phyloP scores from a whole-genome alignment of 2,888 invertebrate genomes.

The Fabriciana adippe region DNA sequence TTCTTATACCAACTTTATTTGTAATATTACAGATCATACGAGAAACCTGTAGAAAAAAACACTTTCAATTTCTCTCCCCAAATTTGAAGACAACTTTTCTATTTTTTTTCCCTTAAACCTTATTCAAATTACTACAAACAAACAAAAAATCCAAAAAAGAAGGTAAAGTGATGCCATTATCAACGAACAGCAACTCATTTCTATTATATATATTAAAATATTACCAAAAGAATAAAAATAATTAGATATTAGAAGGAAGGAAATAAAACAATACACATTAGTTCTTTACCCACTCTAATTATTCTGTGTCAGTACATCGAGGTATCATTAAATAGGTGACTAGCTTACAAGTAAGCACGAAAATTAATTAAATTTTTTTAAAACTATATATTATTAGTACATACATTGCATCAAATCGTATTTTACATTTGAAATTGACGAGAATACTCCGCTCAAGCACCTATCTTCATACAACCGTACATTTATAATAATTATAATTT shows the following conservation, averaged over 20 bases:
- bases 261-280: slow-evolving; percentile 37
- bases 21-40: too few species aligned
- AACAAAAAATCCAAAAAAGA: too few species aligned
- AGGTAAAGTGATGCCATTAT: too few species aligned
- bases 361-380: slow-evolving; percentile 53
- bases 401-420: slow-evolving; percentile 52
- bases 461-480: slow-evolving; percentile 78
- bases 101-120: too few species aligned
- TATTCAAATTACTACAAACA: too few species aligned
- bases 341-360: slow-evolving; percentile 73
- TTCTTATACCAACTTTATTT: too few species aligned
- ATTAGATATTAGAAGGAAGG: not conserved
- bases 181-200: too few species aligned
- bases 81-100: too few species aligned
- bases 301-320: slow-evolving; percentile 78
- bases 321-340: slow-evolving; percentile 64
- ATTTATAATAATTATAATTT: slow-evolving; percentile 48
- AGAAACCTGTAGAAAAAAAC: too few species aligned
- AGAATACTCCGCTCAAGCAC: slow-evolving; percentile 77
- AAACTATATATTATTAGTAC: slow-evolving; percentile 51
- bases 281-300: slow-evolving; percentile 65
- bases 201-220: not conserved
- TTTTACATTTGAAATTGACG: slow-evolving; percentile 77
- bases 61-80: too few species aligned
- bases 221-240: not conserved